phyloP scores from a whole-genome alignment of 2,888 invertebrate species.

The Perizoma flavofasciatum region DNA sequence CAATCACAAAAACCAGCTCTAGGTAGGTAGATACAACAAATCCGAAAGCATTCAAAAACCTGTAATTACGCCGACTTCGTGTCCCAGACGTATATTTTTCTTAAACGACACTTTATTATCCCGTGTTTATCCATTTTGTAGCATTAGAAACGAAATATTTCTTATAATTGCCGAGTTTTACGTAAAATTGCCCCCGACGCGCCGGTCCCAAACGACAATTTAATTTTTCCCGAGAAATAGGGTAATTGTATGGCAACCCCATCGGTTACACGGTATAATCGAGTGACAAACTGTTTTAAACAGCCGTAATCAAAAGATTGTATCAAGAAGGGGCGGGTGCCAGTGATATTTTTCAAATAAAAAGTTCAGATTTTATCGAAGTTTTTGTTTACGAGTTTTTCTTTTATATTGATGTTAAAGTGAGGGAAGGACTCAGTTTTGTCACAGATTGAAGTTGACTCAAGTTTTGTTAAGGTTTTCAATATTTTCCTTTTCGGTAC shows the following conservation, averaged over 20 bases:
- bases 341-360: conserved; percentile 39
- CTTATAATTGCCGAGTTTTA: conserved; percentile 62
- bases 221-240: conserved; percentile 70
- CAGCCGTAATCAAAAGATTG: conserved; percentile 62
- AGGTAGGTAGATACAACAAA: conserved; percentile 24
- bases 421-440: neutral
- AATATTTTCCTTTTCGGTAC: no score
- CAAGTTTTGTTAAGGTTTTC: no score
- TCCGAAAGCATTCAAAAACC: conserved; percentile 50
- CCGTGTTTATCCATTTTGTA: conserved; percentile 74
- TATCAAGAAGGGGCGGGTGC: conserved; percentile 46
- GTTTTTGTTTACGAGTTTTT: conserved; percentile 26
- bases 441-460: no score
- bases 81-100: conserved; percentile 71
- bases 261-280: conserved; percentile 72
- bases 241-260: conserved; percentile 73
- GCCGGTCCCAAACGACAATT: conserved; percentile 69
- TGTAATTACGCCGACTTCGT: conserved; percentile 56
- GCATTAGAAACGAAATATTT: conserved; percentile 73
- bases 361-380: conserved; percentile 25
- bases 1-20: conserved; percentile 34
- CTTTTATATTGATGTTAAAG: conserved; percentile 4
- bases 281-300: conserved; percentile 79
- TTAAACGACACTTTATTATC: conserved; percentile 83
- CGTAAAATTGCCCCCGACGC: conserved; percentile 70